Evolutionary conservation across 2,113 vertebrate genomes (phyloP), one percentile per base, ranked within the genome.

Genomic region (Tricholaema leucomelas): DNA sequence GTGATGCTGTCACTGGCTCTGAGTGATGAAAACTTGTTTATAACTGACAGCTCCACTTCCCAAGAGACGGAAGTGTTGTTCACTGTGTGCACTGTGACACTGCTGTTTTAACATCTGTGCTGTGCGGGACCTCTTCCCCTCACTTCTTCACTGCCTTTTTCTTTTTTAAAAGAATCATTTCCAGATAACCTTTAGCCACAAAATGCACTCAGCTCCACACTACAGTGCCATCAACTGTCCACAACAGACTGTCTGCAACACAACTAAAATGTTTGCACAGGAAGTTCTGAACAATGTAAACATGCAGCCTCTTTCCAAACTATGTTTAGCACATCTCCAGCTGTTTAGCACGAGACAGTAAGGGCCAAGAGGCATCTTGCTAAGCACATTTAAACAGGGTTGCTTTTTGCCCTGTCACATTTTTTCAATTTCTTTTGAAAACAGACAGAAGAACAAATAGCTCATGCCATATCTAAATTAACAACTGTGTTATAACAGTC

Each of bases 21-120:
- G 80, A 64, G 77, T 65, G 80, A 94, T 14, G 25, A 63, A 70
- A 93, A 44, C 28, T 44, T 42, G 33, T 74, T 77, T 31, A 58
- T 88, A 94, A 58, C 55, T 23, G 44, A 93, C 85, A 93, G 81
- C 75, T 80, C 46, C 35, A 28, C 52, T 92, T 76, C 74, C 91
- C 86, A 81, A 63, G 59, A 93, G 77, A 94, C 66, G 36, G 1
- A 88, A 55, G 44, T 36, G 55, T 55, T 82, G 88, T 65, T 71
- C 74, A n/a, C 60, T 54, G 63, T n/a, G 60, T 77, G 70, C 58
- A 44, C 85, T 59, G 46, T 71, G 55, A 81, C 79, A 93, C 64
- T n/a, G 48, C 23, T 23, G 81, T 77, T 87, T 91, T 44, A 88
- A 91, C 82, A 95, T 74, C 93, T 91, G 85, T 74, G 78, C 87